These are phyloP conservation scores for Babyrousa celebensis DNA, from an alignment of 2,797 vertebrate genomes.

Conservation along the genomic window DNA sequence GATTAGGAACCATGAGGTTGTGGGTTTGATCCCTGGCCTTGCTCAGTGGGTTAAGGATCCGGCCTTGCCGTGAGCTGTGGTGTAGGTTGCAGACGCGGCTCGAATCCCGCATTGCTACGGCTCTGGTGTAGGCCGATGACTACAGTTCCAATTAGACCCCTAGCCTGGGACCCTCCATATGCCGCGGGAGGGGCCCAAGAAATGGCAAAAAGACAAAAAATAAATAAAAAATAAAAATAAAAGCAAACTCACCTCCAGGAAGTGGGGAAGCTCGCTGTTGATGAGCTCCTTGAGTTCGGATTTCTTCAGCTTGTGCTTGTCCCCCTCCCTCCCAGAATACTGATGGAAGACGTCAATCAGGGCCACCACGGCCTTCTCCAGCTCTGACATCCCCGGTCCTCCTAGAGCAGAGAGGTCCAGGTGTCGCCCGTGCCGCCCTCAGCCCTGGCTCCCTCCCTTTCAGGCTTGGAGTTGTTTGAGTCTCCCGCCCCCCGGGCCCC, in stretches of 20 bases:
- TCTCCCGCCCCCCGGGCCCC: neutral
- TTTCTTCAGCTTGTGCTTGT: slow-evolving; percentile 96
- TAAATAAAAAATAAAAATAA: neutral
- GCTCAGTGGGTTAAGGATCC: too few relatives aligned
- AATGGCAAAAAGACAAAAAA: too few relatives aligned
- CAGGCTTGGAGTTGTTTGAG: neutral
- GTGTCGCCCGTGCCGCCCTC: fast-evolving
- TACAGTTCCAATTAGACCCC: too few relatives aligned
- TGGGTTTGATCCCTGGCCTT: too few relatives aligned
- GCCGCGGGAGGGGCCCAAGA: too few relatives aligned
- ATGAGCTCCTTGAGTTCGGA: slow-evolving; percentile 95
- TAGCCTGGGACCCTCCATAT: too few relatives aligned
- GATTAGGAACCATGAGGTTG: too few relatives aligned
- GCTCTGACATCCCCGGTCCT: slow-evolving; percentile 91
- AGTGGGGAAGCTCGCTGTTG: slow-evolving; percentile 92
- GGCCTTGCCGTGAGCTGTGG: too few relatives aligned
- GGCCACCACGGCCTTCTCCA: slow-evolving; percentile 93
- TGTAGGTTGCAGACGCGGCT: too few relatives aligned
- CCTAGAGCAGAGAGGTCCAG: too few relatives aligned
- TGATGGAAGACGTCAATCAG: slow-evolving; percentile 94
- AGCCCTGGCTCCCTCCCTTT: neutral
- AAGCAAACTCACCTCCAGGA: slow-evolving; percentile 91
- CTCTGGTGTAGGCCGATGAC: too few relatives aligned
- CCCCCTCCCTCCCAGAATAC: slow-evolving; percentile 93
- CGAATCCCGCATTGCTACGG: too few relatives aligned